Percentiles rank a stretch among this genome's conserved stretches.
phyloP scores from a whole-genome alignment of 2,113 vertebrate genomes.

The Daubentonia madagascariensis region DNA sequence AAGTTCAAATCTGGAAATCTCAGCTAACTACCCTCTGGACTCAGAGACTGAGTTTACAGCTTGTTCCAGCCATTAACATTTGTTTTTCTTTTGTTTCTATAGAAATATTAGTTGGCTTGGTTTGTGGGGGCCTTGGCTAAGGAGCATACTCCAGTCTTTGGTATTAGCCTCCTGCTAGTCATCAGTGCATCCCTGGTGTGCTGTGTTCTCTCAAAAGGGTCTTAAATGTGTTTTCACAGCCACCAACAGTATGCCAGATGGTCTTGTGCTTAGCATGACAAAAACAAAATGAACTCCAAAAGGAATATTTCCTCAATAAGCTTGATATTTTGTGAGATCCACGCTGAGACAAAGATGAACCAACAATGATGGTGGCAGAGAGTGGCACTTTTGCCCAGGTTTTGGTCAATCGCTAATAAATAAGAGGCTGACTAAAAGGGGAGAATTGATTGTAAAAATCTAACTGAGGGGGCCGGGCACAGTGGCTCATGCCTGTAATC shows the following conservation, averaged over 20 bases:
- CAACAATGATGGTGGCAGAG: neutral
- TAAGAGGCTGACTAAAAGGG: too few relatives aligned
- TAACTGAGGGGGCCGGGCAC: too few relatives aligned
- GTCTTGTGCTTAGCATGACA: neutral
- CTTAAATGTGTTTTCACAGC: neutral
- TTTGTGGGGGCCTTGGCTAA: neutral
- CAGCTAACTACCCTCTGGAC: neutral
- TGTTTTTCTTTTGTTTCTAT: neutral
- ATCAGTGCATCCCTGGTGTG: too few relatives aligned
- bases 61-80: neutral
- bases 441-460: too few relatives aligned
- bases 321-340: neutral
- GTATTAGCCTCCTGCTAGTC: neutral
- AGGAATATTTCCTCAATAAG: neutral
- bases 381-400: neutral
- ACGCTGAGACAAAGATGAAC: neutral
- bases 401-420: neutral
- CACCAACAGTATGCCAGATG: neutral
- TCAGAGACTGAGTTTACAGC: neutral
- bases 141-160: neutral
- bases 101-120: neutral
- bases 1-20: neutral
- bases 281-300: neutral
- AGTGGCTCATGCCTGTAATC: too few relatives aligned
- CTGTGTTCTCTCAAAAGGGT: neutral